Evolutionary conservation across 2,797 vertebrate genomes (phyloP).

Genomic region (Fistularia commersonii): DNA sequence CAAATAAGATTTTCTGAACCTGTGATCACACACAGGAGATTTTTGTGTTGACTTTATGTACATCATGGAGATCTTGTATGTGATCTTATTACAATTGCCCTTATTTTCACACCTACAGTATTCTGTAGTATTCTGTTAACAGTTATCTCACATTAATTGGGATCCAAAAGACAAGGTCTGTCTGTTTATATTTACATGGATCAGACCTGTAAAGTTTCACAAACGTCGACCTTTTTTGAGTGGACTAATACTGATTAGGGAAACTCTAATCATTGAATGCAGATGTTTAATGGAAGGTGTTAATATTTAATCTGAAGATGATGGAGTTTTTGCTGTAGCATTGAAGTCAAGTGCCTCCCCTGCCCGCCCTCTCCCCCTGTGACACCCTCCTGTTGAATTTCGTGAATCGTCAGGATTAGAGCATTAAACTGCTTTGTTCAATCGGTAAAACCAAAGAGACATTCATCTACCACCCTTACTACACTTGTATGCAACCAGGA

Average conservation of each 20-base stretch:
- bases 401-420: conserved; percentile 19
- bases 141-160: conserved; percentile 22
- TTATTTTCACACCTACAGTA: no score
- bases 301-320: neutral
- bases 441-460: conserved; percentile 64
- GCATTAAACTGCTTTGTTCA: conserved; percentile 30
- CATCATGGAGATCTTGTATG: conserved; percentile 12
- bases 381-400: neutral
- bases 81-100: conserved; percentile 1
- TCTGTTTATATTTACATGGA: conserved; percentile 15
- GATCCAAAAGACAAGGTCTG: conserved; percentile 30
- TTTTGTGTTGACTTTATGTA: conserved; percentile 19
- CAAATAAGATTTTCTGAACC: neutral
- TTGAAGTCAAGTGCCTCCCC: conserved; percentile 25
- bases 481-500: conserved; percentile 12
- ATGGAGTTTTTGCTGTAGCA: conserved; percentile 20
- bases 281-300: conserved; percentile 26
- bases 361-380: neutral
- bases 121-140: no score
- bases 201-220: conserved; percentile 16
- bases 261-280: conserved; percentile 19
- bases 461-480: conserved; percentile 23
- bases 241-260: conserved; percentile 4
- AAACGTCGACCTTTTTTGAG: conserved; percentile 2
- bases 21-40: no score